Conservation (phyloP, 1,140 invertebrate species). For the Dinoponera quadriceps region DNA sequence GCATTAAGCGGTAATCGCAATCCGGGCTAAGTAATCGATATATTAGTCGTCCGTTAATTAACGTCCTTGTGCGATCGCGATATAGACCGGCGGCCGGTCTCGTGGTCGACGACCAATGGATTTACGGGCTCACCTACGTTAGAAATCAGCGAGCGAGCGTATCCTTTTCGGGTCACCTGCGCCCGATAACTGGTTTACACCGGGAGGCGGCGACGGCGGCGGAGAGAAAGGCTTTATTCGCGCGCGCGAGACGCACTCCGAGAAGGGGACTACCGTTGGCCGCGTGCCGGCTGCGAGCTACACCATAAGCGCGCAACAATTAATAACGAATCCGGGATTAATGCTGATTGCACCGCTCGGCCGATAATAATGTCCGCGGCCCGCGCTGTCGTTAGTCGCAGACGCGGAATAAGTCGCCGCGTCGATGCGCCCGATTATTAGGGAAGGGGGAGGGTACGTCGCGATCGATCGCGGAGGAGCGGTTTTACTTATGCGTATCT, state of each 20-base stretch:
- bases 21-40: conserved; percentile 78
- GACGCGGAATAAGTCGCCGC: conserved; percentile 37
- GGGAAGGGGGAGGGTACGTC: not conserved
- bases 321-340: conserved; percentile 56
- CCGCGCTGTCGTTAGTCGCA: conserved; percentile 27
- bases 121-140: conserved; percentile 70
- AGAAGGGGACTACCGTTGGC: conserved; percentile 1
- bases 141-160: conserved; percentile 68
- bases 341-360: conserved; percentile 53
- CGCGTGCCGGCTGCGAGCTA: not conserved
- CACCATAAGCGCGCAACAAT: conserved; percentile 22
- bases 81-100: conserved; percentile 73
- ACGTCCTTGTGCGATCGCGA: conserved; percentile 76
- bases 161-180: conserved; percentile 72
- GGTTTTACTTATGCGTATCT: conserved; percentile 35
- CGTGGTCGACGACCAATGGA: conserved; percentile 67
- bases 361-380: conserved; percentile 40
- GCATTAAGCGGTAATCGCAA: conserved; percentile 75
- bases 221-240: conserved; percentile 59
- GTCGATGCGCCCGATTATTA: conserved; percentile 53
- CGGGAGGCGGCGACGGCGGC: conserved; percentile 3
- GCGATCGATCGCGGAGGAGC: conserved; percentile 39
- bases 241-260: not conserved
- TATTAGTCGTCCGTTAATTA: conserved; percentile 79
- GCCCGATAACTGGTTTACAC: conserved; percentile 68